These are phyloP conservation scores for Toxonevra muliebris DNA, from an alignment of 2,888 invertebrate genomes.

Conservation along the genomic window DNA sequence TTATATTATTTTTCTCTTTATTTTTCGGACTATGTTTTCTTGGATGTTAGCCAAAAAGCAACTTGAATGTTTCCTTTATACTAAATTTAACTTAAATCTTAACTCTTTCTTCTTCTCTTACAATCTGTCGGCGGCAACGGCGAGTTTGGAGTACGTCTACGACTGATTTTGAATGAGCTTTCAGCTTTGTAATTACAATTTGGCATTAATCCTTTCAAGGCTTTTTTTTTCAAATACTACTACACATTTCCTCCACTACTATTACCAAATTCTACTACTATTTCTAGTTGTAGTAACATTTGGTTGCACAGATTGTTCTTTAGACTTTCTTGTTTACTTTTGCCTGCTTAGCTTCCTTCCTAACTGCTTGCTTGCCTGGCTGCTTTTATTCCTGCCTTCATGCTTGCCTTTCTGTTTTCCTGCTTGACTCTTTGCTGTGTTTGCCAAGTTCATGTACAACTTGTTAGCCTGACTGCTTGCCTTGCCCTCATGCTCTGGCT, in stretches of 20 bases:
- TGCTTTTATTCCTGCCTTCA: not conserved
- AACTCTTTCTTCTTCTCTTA: too few relatives aligned
- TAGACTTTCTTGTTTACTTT: not conserved
- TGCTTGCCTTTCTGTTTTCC: not conserved
- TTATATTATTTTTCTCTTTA: too few relatives aligned
- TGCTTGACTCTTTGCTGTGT: not conserved
- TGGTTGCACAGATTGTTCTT: too few relatives aligned
- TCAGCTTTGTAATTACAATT: constrained; percentile 30
- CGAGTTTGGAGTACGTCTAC: constrained; percentile 30
- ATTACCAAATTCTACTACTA: too few relatives aligned
- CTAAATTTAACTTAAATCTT: too few relatives aligned
- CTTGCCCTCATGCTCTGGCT: not conserved
- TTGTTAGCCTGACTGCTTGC: not conserved
- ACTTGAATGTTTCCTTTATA: too few relatives aligned
- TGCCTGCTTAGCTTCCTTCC: not conserved
- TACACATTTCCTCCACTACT: not conserved
- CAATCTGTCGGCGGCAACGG: not conserved
- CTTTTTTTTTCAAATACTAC: too few relatives aligned
- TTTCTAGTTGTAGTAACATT: too few relatives aligned
- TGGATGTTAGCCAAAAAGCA: constrained; percentile 22
- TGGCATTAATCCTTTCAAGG: constrained; percentile 15
- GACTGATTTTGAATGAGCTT: not conserved
- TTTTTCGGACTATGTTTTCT: not conserved
- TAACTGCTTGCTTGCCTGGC: too few relatives aligned
- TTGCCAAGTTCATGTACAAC: constrained; percentile 4